These are phyloP conservation scores for Trichonephila clavata DNA, from an alignment of 1,140 invertebrate species.

Conservation along the genomic window DNA sequence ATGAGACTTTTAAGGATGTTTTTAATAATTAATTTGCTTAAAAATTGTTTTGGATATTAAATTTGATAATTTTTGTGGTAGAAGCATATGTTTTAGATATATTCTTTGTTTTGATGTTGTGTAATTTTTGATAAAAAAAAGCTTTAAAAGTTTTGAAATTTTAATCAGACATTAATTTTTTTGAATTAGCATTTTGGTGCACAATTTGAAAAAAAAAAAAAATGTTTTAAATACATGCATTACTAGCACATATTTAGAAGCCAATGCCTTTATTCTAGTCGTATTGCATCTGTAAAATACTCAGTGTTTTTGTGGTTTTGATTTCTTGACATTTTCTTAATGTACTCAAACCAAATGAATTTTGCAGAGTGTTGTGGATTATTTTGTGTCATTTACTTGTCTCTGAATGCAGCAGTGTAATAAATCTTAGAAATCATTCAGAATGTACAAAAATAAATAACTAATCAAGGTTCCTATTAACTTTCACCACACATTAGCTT, in stretches of 20 bases:
- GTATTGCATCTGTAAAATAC: background rate
- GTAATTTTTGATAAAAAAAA: too few relatives aligned
- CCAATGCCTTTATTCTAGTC: background rate
- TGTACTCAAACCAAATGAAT: background rate
- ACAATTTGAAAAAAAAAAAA: too few relatives aligned
- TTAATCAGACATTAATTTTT: too few relatives aligned
- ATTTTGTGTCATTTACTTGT: background rate
- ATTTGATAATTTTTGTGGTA: too few relatives aligned
- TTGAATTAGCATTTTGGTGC: too few relatives aligned
- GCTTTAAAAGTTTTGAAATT: too few relatives aligned
- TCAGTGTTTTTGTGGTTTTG: background rate
- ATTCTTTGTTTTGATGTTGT: too few relatives aligned
- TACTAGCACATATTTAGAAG: background rate
- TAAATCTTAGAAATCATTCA: background rate
- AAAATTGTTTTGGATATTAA: too few relatives aligned
- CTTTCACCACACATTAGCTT: background rate
- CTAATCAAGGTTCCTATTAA: conserved; percentile 7
- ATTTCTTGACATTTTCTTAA: background rate
- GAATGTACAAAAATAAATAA: background rate
- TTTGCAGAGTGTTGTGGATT: background rate
- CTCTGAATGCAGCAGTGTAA: conserved; percentile 24
- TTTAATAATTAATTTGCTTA: too few relatives aligned
- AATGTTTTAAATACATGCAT: too few relatives aligned
- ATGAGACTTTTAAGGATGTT: too few relatives aligned
- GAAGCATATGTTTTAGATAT: too few relatives aligned